Evolutionary conservation across 2,888 invertebrate genomes (phyloP).

Genomic region (Phyto melanocephala): DNA sequence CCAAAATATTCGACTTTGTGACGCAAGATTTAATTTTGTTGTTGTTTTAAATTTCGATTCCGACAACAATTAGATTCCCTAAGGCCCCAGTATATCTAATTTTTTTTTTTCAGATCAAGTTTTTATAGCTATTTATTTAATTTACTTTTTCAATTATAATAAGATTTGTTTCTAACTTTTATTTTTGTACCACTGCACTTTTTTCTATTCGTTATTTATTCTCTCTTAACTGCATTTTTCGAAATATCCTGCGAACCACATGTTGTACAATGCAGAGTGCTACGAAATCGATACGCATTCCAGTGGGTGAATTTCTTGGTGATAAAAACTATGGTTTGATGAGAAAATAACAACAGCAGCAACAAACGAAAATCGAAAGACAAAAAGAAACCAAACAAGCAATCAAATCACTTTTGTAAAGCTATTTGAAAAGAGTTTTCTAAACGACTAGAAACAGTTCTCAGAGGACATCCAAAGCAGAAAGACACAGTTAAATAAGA

Average conservation of each 20-base stretch:
- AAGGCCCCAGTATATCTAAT: no score
- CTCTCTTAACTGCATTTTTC: background rate
- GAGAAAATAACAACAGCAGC: slow-evolving; percentile 23
- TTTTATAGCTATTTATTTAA: no score
- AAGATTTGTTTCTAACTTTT: no score
- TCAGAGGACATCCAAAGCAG: slow-evolving; percentile 62
- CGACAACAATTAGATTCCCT: no score
- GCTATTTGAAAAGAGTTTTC: slow-evolving; percentile 62
- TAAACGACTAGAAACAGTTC: slow-evolving; percentile 62
- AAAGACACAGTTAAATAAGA: slow-evolving; percentile 47
- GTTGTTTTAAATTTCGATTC: no score
- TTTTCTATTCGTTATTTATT: background rate
- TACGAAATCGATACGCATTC: slow-evolving; percentile 53
- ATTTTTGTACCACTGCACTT: no score
- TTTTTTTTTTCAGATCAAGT: no score
- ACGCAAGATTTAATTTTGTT: no score
- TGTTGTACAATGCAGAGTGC: slow-evolving; percentile 13
- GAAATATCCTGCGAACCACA: slow-evolving; percentile 16
- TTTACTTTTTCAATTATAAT: no score
- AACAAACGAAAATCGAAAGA: background rate
- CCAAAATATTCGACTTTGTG: no score
- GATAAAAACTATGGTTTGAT: slow-evolving; percentile 34
- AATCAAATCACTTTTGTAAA: slow-evolving; percentile 58
- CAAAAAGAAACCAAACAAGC: slow-evolving; percentile 33
- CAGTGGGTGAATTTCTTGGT: slow-evolving; percentile 54